Conservation (phyloP, 2,797 vertebrate genomes). For the Pangasius krempfi region DNA sequence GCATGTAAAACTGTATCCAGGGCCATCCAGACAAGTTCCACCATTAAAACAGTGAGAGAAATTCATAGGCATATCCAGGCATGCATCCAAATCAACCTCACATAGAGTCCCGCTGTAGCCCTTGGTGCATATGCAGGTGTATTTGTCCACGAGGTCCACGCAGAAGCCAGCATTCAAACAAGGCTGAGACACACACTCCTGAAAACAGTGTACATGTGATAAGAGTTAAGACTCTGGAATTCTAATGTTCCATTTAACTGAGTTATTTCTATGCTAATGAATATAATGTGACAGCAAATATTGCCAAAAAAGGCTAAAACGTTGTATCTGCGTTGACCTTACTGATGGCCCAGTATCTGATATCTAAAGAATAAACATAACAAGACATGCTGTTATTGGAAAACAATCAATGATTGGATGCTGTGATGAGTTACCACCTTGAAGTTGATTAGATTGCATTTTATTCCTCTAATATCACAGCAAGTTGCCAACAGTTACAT, state of each 20-base stretch:
- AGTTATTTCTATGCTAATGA: background rate
- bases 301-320: background rate
- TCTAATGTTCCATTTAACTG: background rate
- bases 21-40: conserved; percentile 76
- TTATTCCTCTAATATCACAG: background rate
- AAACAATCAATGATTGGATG: background rate
- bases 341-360: background rate
- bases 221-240: background rate
- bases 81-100: conserved; percentile 74
- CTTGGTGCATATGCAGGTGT: conserved; percentile 75
- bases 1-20: conserved; percentile 78
- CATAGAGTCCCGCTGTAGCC: conserved; percentile 76
- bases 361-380: background rate
- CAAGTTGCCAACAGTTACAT: background rate
- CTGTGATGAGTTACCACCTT: background rate
- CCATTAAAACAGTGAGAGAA: conserved; percentile 77
- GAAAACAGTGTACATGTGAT: conserved; percentile 57
- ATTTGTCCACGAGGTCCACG: conserved; percentile 76
- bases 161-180: conserved; percentile 79
- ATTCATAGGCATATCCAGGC: conserved; percentile 61
- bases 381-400: background rate
- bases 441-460: background rate
- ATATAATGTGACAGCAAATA: background rate
- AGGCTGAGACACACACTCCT: conserved; percentile 77
- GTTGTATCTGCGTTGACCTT: background rate